Evolutionary conservation across 1,140 invertebrate genomes (phyloP), one percentile per base, ranked within the genome.

Genomic region (Platyscapa corneri): DNA sequence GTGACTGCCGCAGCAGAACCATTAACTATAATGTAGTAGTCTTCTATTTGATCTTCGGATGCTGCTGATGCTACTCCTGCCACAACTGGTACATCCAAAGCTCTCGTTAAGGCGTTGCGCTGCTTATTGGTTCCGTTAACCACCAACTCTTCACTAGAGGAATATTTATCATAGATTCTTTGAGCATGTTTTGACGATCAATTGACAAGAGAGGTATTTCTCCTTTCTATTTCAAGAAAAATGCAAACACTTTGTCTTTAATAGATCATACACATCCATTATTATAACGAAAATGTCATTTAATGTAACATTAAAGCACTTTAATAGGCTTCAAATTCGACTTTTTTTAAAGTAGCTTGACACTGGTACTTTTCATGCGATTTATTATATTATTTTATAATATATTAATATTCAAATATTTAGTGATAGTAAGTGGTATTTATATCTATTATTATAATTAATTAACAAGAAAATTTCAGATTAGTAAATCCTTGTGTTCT

Each of bases 161-260:
- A 39, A 86, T 87, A 92, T 93, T 93, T 89, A 90, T 89, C 88
- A 93, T 27, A 23, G 90, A 93, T 92, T 90, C 89, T 92, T 90
- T 89, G 89, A 90, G 90, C 90, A 92, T 93, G 92, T 93, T 93
- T 91, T 93, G 93, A 93, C 92, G 91, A 90, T 88, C 88, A 90
- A 85, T 93, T 93, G 91, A 93, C 91, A 91, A 92, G 89, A 91
- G 89, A 12, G 39, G 70, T 37, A 93, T 93, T 93, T 91, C 92
- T 90, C 91, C 89, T 89, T 46, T 67, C 53, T 60, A 14, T 27
- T 27, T 60, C 27, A 23, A 60, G 27, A 5, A 23, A 60, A 20
- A 14, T 60, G 23, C 10, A 60, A 20, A 27, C 23, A 10, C 27
- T 23, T 60, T 27, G 2, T 23, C 10, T 60, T 23, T 23, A 20